Percentiles rank a stretch among this genome's conserved stretches.
These are phyloP conservation scores for Zosterops lateralis DNA, from an alignment of 2,113 vertebrate species.

Conservation along the genomic window DNA sequence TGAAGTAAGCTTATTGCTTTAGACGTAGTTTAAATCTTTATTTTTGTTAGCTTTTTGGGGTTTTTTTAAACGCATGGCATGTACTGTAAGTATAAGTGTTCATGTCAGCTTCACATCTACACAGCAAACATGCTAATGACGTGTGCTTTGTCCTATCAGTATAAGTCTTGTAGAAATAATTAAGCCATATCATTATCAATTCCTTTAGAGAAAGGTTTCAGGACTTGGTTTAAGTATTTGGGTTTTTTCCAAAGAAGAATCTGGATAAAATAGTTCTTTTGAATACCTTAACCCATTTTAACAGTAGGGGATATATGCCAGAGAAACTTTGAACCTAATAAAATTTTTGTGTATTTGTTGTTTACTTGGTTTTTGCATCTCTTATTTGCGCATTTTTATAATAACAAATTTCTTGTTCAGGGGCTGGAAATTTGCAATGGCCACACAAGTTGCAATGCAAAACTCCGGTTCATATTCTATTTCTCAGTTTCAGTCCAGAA, in stretches of 20 bases:
- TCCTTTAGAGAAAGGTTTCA: neutral
- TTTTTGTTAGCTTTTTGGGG: neutral
- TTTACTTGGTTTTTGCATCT: neutral
- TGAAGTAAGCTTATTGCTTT: neutral
- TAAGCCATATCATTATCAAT: neutral
- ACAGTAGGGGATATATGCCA: neutral
- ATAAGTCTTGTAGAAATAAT: neutral
- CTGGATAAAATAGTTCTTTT: neutral
- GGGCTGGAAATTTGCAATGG: constrained; percentile 98
- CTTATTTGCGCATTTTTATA: neutral
- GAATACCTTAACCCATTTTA: neutral
- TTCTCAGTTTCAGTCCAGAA: constrained; percentile 95
- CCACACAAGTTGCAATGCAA: constrained; percentile 96
- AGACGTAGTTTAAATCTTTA: neutral
- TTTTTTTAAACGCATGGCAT: neutral
- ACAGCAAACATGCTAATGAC: neutral
- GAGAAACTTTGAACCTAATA: neutral
- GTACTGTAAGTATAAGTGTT: neutral
- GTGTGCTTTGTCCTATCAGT: neutral
- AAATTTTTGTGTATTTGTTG: neutral
- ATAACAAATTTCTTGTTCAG: constrained; percentile 68
- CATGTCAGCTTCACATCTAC: neutral
- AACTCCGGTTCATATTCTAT: constrained; percentile 98
- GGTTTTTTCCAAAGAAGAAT: neutral
- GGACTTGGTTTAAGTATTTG: neutral